Evolutionary conservation across 2,888 invertebrate species (phyloP).

Genomic region (Fragum whitleyi): DNA sequence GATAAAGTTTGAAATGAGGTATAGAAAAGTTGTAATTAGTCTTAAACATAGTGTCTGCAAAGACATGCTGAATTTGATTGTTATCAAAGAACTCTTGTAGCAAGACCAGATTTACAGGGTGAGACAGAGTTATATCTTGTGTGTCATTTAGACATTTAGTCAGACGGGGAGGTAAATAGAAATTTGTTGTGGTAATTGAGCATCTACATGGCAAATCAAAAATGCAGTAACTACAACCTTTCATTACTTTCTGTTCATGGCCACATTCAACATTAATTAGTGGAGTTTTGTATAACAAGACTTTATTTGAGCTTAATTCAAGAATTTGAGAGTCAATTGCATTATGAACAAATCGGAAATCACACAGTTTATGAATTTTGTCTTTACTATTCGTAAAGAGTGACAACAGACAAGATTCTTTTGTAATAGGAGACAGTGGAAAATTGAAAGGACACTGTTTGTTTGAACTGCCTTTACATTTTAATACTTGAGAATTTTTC

Average conservation of each 20-base stretch:
- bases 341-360: conserved; percentile 42
- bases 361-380: conserved; percentile 9
- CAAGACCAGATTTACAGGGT: conserved; percentile 49
- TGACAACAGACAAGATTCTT: conserved; percentile 24
- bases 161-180: conserved; percentile 8
- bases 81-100: conserved; percentile 49
- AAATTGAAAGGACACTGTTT: conserved; percentile 24
- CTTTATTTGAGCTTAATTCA: conserved; percentile 26
- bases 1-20: too few species aligned
- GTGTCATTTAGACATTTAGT: background rate
- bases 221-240: too few species aligned
- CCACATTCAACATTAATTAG: conserved; percentile 15
- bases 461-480: conserved; percentile 18
- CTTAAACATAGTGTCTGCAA: conserved; percentile 39
- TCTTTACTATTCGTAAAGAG: conserved; percentile 18
- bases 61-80: conserved; percentile 10
- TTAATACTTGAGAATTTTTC: conserved; percentile 16
- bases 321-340: conserved; percentile 10
- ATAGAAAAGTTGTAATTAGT: conserved; percentile 22
- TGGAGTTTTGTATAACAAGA: conserved; percentile 18
- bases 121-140: conserved; percentile 18
- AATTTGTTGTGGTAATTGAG: conserved; percentile 6
- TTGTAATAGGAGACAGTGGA: conserved; percentile 19
- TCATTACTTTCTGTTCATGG: too few species aligned
- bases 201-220: conserved; percentile 25